Evolutionary conservation across 2,113 vertebrate species (phyloP).

Genomic region (Ploceus nigricollis): DNA sequence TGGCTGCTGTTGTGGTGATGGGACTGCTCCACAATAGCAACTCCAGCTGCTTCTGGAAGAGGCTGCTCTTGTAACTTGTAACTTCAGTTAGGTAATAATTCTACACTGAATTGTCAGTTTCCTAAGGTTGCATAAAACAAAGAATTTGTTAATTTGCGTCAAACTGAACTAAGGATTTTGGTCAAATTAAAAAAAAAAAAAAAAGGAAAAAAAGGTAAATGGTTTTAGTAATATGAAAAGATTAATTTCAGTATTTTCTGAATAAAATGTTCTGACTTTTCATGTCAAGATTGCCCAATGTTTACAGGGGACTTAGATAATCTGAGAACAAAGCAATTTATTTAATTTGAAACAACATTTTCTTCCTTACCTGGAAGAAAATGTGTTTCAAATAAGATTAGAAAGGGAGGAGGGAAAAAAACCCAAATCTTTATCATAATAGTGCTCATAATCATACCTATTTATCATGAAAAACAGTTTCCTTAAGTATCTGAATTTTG

Average conservation of each 20-base stretch:
- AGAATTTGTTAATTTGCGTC: background rate
- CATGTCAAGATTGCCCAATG: background rate
- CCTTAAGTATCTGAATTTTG: background rate
- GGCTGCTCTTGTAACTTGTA: background rate
- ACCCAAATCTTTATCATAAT: background rate
- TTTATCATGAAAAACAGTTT: background rate
- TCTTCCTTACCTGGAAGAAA: background rate
- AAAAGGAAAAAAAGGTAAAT: background rate
- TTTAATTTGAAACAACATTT: background rate
- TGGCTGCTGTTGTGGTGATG: background rate
- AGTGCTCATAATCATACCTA: background rate
- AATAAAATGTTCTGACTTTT: background rate
- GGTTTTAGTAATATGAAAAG: background rate
- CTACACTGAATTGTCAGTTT: background rate
- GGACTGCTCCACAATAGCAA: background rate
- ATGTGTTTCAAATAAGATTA: background rate
- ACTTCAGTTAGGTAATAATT: background rate
- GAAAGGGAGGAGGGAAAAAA: rapidly evolving
- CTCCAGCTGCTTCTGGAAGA: background rate
- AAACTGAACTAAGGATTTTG: background rate
- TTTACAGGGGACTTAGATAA: background rate
- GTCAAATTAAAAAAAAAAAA: background rate
- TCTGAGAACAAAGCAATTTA: background rate
- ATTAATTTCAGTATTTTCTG: background rate
- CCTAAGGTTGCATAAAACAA: background rate